These are phyloP conservation scores for Todiramphus chloris DNA, from an alignment of 2,113 vertebrate species.

Conservation along the genomic window DNA sequence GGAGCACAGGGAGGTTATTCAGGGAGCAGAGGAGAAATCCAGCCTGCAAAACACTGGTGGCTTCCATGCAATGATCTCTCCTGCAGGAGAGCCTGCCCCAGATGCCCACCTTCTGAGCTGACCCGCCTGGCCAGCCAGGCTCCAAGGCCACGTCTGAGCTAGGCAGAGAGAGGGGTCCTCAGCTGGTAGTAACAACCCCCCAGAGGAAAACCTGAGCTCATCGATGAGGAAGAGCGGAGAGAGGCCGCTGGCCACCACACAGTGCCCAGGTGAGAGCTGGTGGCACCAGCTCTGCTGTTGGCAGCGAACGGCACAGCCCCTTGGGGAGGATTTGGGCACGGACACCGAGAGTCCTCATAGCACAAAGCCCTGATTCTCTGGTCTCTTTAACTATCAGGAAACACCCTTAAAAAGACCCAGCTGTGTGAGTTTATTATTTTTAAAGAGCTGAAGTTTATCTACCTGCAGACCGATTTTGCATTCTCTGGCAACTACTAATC, in stretches of 20 bases:
- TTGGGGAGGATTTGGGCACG: not conserved
- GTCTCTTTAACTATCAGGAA: not conserved
- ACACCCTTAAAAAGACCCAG: not conserved
- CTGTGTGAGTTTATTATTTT: not conserved
- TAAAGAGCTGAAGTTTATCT: not conserved
- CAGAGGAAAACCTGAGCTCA: not conserved
- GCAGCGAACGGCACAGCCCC: not conserved
- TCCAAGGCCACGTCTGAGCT: not conserved
- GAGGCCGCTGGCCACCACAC: not conserved
- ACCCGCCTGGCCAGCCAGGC: not conserved
- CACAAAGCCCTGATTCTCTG: not conserved
- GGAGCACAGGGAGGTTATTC: not conserved
- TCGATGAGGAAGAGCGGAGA: rapidly evolving
- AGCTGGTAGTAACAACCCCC: not conserved
- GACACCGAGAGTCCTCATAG: not conserved
- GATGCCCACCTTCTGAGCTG: rapidly evolving
- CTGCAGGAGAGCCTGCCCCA: rapidly evolving
- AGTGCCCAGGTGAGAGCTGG: not conserved
- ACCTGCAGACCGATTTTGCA: not conserved
- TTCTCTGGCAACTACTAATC: not conserved
- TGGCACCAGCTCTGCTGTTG: rapidly evolving
- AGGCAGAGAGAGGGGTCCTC: not conserved
- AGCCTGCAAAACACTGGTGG: rapidly evolving
- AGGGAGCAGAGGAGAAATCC: not conserved
- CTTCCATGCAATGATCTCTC: not conserved